phyloP scores from a whole-genome alignment of 2,888 invertebrate genomes.

The Sarcophaga variegata region DNA sequence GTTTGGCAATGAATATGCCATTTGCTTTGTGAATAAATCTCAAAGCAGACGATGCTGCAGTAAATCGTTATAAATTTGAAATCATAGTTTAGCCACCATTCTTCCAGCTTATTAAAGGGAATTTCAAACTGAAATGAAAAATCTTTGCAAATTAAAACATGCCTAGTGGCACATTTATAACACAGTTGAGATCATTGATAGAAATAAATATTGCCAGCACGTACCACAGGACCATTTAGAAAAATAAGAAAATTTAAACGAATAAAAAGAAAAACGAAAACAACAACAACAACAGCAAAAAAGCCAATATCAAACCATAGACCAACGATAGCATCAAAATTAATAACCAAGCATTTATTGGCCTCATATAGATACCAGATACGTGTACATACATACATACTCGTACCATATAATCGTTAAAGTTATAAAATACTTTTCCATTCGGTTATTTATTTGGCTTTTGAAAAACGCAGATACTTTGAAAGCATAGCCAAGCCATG shows the following conservation, averaged over 20 bases:
- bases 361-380: conserved; percentile 23
- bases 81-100: neutral
- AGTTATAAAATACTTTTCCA: conserved; percentile 35
- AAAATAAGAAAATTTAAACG: conserved; percentile 11
- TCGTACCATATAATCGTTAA: conserved; percentile 16
- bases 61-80: neutral
- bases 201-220: conserved; percentile 43
- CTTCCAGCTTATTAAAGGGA: neutral
- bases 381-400: conserved; percentile 49
- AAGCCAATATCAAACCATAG: conserved; percentile 16
- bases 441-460: conserved; percentile 1
- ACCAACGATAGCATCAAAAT: conserved; percentile 50
- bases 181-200: conserved; percentile 48
- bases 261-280: neutral
- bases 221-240: conserved; percentile 32
- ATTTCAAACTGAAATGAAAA: neutral
- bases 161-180: conserved; percentile 58
- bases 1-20: too few relatives aligned
- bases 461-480: conserved; percentile 30
- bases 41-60: too few relatives aligned
- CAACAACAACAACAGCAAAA: neutral
- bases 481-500: conserved; percentile 33
- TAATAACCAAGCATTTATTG: conserved; percentile 53
- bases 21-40: too few relatives aligned
- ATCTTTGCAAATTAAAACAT: conserved; percentile 43